A percentile compares a stretch with the other conserved stretches of the same genome.
phyloP scores from a whole-genome alignment of 2,113 vertebrate genomes.

The Labeo rohita region DNA sequence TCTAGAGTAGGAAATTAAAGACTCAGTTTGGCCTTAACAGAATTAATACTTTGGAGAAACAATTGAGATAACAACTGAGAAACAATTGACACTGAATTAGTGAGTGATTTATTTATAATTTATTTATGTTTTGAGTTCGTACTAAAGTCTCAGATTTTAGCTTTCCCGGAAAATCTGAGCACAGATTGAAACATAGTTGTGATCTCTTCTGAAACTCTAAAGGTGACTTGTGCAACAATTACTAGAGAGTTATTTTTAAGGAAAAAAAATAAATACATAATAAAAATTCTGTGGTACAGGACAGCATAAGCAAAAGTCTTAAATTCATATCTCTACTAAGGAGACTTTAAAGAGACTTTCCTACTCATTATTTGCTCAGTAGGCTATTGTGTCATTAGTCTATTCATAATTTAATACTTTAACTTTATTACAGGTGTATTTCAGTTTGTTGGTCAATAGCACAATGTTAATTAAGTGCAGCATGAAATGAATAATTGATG shows the following conservation, averaged over 20 bases:
- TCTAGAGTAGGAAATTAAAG: not conserved
- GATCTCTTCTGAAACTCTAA: not conserved
- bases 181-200: not conserved
- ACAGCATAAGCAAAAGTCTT: not conserved
- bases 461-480: not conserved
- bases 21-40: not conserved
- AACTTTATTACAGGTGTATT: not conserved
- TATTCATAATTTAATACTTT: not conserved
- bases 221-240: too few species aligned
- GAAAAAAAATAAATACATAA: too few species aligned
- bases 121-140: not conserved
- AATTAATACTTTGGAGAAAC: not conserved
- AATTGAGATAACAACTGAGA: not conserved
- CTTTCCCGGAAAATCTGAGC: not conserved
- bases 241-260: too few species aligned
- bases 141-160: not conserved
- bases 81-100: not conserved
- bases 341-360: not conserved
- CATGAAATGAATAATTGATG: not conserved
- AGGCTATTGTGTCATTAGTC: not conserved
- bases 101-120: not conserved
- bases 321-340: not conserved
- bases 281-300: too few species aligned
- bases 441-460: constrained; percentile 20
- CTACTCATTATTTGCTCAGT: not conserved